Evolutionary conservation across 2,113 vertebrate genomes (phyloP), one percentile per base, ranked within the genome.

Genomic region (Progne subis): DNA sequence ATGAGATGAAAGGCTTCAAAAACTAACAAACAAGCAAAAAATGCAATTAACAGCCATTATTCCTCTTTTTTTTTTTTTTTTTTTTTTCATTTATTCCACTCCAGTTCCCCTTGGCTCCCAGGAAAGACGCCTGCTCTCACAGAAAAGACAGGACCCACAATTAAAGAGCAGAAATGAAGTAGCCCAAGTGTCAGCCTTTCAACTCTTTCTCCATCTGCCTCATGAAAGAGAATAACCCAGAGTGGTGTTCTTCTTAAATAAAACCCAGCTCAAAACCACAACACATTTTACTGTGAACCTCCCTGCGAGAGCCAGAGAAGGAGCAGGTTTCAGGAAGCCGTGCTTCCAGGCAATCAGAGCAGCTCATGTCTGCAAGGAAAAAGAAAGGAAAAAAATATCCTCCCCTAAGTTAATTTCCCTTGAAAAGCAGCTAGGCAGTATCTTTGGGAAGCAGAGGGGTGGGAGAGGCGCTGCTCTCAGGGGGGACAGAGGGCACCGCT

Each of bases 311-410:
- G 94, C 90, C 96, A 95, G 95, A 88, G 37, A 94, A 95, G 71
- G 74, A 96, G 91, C 94, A 97, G 90, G 94, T 96, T 95, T 96
- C 97, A 96, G 94, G 94, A 96, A 94, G 91, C 71, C 92, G 26
- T 76, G 95, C 88, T 92, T 96, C 94, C 90, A 96, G 86, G 94
- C 94, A 96, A 95, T 82, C 92, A 96, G 92, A 97, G 94, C 68
- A 94, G 88, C 56, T 84, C 91, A 86, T 34, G 92, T 81, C 94
- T 90, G 89, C 31, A 59, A 96, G 86, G 92, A 43, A 86, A 94
- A 56, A 78, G 57, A 59, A 69, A 77, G 61, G n/a, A 37, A 37
- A 52, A 84, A 50, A 74, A 79, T 9, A 67, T 43, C 90, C 84
- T 88, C 71, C 82, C 32, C 82, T 61, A 49, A 92, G 56, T 67